These are phyloP conservation scores for Trachelus troglodyta DNA, from an alignment of 2,888 invertebrate species.

Conservation along the genomic window DNA sequence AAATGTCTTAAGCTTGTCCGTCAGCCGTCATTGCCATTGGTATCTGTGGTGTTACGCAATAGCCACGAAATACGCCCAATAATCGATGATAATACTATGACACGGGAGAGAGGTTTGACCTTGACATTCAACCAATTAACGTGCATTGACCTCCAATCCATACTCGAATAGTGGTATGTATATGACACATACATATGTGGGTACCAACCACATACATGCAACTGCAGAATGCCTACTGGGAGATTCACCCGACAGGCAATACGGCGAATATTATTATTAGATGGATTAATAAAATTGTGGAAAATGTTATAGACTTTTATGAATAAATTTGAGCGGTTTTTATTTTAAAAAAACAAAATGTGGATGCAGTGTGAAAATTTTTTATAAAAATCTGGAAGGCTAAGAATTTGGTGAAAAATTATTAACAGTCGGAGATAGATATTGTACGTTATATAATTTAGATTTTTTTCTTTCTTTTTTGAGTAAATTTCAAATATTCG, in stretches of 20 bases:
- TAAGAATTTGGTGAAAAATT: conserved; percentile 34
- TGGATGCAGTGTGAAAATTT: background rate
- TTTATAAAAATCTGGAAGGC: conserved; percentile 29
- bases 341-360: background rate
- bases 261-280: background rate
- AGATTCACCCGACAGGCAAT: conserved; percentile 19
- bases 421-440: conserved; percentile 4
- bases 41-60: conserved; percentile 15
- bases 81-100: conserved; percentile 65
- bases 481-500: background rate
- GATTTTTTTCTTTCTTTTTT: background rate
- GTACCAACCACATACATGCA: conserved; percentile 23
- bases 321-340: background rate
- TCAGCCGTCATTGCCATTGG: background rate
- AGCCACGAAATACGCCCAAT: conserved; percentile 54
- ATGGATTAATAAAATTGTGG: background rate
- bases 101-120: conserved; percentile 58
- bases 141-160: conserved; percentile 58
- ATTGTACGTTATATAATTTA: background rate
- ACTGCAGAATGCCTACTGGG: conserved; percentile 42
- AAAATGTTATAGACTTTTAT: background rate
- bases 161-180: conserved; percentile 51
- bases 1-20: background rate
- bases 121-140: conserved; percentile 66
- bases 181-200: conserved; percentile 39